Evolutionary conservation across 2,113 vertebrate species (phyloP).

Genomic region (Opisthocomus hoazin): DNA sequence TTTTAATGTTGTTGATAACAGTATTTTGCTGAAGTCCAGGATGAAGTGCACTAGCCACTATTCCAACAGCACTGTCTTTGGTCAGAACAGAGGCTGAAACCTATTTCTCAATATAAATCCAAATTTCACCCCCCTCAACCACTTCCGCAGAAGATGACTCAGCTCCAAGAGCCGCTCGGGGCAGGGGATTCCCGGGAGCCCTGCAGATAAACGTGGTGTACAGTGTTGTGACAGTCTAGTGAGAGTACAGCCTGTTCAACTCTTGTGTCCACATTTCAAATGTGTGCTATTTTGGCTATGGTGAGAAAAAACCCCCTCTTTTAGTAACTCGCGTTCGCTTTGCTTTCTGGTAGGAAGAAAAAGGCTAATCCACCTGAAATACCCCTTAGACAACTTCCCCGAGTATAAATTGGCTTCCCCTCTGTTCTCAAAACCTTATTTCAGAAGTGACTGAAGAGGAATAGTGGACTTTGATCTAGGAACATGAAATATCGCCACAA

Average conservation of each 20-base stretch:
- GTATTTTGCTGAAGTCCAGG: not conserved
- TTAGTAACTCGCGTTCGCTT: not conserved
- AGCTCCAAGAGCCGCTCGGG: not conserved
- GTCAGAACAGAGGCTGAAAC: not conserved
- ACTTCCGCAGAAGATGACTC: not conserved
- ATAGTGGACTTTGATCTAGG: not conserved
- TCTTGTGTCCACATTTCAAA: not conserved
- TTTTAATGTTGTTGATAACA: not conserved
- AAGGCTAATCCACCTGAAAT: not conserved
- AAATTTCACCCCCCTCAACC: not conserved
- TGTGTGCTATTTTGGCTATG: not conserved
- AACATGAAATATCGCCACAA: not conserved
- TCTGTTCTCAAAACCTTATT: not conserved
- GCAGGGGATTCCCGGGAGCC: not conserved
- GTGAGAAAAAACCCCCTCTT: not conserved
- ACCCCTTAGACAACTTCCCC: not conserved
- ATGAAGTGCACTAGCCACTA: not conserved
- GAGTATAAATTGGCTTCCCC: not conserved
- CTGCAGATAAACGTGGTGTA: not conserved
- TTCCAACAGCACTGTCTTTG: accelerated
- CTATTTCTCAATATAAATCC: not conserved
- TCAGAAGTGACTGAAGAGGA: not conserved
- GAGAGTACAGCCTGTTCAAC: not conserved
- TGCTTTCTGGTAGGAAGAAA: not conserved
- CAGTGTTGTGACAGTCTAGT: not conserved